phyloP scores from a whole-genome alignment of 2,888 invertebrate genomes.

The Ormyrus rosae region DNA sequence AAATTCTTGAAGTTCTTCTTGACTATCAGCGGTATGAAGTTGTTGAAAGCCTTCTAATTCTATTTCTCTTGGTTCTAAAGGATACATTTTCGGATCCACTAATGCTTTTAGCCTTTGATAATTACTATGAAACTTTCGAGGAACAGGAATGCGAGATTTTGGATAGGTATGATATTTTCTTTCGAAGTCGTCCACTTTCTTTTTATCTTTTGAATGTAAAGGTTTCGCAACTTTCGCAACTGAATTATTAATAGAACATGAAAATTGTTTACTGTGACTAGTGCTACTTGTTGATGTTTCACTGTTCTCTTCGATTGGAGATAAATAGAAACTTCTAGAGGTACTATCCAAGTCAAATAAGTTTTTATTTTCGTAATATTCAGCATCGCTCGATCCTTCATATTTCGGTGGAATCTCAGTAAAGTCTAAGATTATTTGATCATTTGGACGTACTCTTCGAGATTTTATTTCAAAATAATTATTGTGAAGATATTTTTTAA shows the following conservation, averaged over 20 bases:
- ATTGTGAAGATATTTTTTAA: too few species aligned
- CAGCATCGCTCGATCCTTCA: background rate
- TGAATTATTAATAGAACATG: constrained; percentile 25
- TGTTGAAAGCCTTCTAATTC: constrained; percentile 79
- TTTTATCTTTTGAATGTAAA: constrained; percentile 9
- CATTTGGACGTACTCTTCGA: background rate
- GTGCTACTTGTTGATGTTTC: constrained; percentile 78
- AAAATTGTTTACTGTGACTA: constrained; percentile 65
- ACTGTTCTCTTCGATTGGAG: constrained; percentile 80
- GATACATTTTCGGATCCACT: constrained; percentile 75
- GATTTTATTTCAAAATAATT: background rate
- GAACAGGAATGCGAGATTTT: constrained; percentile 75
- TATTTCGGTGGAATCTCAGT: background rate
- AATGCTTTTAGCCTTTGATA: constrained; percentile 63
- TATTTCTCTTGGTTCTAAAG: constrained; percentile 79
- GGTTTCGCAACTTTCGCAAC: too few species aligned
- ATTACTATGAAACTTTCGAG: constrained; percentile 62
- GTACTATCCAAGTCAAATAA: background rate
- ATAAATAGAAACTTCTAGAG: constrained; percentile 71
- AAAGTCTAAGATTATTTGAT: background rate
- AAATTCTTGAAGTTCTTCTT: constrained; percentile 81
- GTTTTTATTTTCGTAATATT: background rate
- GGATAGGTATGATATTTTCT: constrained; percentile 79
- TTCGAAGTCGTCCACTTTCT: constrained; percentile 22
- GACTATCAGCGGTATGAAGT: constrained; percentile 80